These are phyloP conservation scores for Yponomeuta sedellus DNA, from an alignment of 2,888 invertebrate species.

Conservation along the genomic window DNA sequence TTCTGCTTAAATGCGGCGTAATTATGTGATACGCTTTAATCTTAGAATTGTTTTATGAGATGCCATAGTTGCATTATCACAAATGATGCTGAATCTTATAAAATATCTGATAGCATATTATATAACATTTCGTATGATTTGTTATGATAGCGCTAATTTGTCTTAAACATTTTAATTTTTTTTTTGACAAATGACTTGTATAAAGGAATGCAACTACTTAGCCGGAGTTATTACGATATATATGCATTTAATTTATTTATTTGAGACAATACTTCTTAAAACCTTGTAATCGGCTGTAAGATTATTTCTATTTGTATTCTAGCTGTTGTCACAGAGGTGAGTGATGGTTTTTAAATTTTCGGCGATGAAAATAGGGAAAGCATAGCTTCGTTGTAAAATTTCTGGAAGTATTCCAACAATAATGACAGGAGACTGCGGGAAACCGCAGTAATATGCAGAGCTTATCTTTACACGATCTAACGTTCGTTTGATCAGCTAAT, in stretches of 20 bases:
- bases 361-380: slow-evolving; percentile 74
- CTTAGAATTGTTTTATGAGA: background rate
- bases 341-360: slow-evolving; percentile 75
- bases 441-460: slow-evolving; percentile 53
- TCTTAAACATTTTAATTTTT: background rate
- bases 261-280: slow-evolving; percentile 26
- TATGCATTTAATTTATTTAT: slow-evolving; percentile 14
- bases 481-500: slow-evolving; percentile 6
- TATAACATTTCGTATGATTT: too few species aligned
- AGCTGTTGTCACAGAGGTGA: slow-evolving; percentile 72
- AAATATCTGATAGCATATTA: slow-evolving; percentile 7
- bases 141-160: background rate
- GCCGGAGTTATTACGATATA: background rate
- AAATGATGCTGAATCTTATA: background rate
- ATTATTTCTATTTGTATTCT: slow-evolving; percentile 68
- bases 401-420: slow-evolving; percentile 65
- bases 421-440: slow-evolving; percentile 62
- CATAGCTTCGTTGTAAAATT: slow-evolving; percentile 65
- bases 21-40: background rate
- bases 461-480: slow-evolving; percentile 16
- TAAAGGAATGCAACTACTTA: background rate
- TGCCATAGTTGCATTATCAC: background rate
- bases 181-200: background rate
- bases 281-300: slow-evolving; percentile 71
- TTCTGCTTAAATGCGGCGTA: background rate